phyloP scores from a whole-genome alignment of 2,113 vertebrate genomes.

The Solenodon paradoxus region DNA sequence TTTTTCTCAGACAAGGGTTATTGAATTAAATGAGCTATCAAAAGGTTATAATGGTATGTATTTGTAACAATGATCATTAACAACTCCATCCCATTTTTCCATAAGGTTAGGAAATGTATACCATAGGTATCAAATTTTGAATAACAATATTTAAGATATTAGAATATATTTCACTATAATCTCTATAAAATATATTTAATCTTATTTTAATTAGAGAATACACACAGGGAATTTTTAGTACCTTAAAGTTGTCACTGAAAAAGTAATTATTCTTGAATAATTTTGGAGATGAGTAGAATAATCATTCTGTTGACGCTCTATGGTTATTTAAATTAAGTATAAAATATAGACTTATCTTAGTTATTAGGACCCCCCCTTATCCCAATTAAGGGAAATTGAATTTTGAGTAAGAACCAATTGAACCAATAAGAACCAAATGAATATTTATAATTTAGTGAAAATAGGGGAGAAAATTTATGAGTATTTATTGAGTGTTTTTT shows the following conservation, averaged over 20 bases:
- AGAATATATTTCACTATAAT: neutral
- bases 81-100: neutral
- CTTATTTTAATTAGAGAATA: neutral
- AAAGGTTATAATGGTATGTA: neutral
- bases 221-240: neutral
- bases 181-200: neutral
- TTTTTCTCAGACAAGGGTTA: slow-evolving; percentile 39
- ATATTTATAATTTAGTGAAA: neutral
- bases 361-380: neutral
- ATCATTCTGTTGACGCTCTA: neutral
- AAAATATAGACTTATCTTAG: neutral
- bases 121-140: neutral
- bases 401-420: neutral
- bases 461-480: neutral
- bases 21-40: slow-evolving; percentile 56
- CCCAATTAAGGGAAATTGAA: slow-evolving; percentile 11
- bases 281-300: neutral
- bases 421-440: too few species aligned
- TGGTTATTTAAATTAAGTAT: neutral
- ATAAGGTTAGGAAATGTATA: neutral
- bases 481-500: neutral
- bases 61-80: slow-evolving; percentile 40
- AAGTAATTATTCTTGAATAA: neutral
- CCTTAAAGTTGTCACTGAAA: neutral
- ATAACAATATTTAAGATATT: slow-evolving; percentile 5